Base-by-base conservation (phyloP, 2,113 vertebrate genomes). In the Sinocyclocheilus grahami region DNA sequence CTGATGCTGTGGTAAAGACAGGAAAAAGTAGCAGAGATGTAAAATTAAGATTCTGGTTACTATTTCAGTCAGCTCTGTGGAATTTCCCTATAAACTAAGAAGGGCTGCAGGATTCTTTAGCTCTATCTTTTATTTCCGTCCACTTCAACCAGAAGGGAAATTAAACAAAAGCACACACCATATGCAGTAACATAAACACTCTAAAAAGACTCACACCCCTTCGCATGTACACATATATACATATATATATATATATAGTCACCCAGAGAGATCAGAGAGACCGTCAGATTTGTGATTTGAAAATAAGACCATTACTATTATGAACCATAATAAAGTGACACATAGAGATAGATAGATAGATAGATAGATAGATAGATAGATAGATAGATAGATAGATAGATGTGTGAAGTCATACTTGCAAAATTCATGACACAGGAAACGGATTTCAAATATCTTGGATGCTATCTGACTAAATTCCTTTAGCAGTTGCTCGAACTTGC, bases 121-220 rank as follows among this genome's bases (percentile, higher is more conserved):
- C 24, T 12, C 71, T 86, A 84, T 88, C 87, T 87, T 85, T 82
- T 69, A 86, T 86, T 69, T 81, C 51, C 84, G 85, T 60, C 76
- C n/a, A 71, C 78, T 86, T 88, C 72, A 84, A 80, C 85, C 81
- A 65, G 85, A 84, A n/a, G 67, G 81, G 27, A 86, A 88, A 77
- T 76, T 51, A 84, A 86, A 84, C 51, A 67, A 60, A 86, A 88
- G 79, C 82, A 86, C 62, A 55, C 53, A 79, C 63, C 81, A 86
- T 83, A 83, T 88, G 87, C 84, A 82, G 83, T 65, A 84, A 86
- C 78, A 86, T 46, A 71, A 86, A 78, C 74, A 55, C 5, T 58
- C 18, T 12, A 30, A 51, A 58, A 20, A 75, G 67, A 85, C 82
- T 81, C 76, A 74, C 86, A 87, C 60, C 33, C 63, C 83, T 63